These are phyloP conservation scores for Cryptophagus acutangulus DNA, from an alignment of 2,888 invertebrate genomes.

Conservation along the genomic window DNA sequence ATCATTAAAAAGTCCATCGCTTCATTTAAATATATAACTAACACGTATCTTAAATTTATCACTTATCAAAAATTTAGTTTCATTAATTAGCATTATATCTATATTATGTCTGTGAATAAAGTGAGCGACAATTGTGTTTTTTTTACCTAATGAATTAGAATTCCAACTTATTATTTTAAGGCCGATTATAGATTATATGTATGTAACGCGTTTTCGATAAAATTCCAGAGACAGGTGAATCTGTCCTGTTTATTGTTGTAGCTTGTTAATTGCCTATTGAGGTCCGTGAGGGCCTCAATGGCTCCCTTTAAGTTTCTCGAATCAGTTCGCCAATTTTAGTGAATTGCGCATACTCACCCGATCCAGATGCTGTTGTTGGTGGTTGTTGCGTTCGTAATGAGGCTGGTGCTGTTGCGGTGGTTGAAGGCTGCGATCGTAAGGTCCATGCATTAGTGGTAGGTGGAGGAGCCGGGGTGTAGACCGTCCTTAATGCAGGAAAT, in stretches of 20 bases:
- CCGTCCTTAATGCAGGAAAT: no score
- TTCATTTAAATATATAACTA: no score
- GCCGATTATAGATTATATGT: no score
- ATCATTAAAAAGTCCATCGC: no score
- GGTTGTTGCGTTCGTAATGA: neutral
- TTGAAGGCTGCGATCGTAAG: neutral
- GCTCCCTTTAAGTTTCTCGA: neutral
- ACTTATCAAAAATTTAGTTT: neutral
- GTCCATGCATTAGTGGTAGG: neutral
- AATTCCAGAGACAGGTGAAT: no score
- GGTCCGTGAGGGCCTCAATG: neutral
- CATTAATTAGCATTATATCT: neutral
- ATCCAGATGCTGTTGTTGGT: no score
- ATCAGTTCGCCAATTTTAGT: no score
- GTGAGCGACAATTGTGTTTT: neutral
- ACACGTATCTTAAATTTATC: slow-evolving; percentile 1
- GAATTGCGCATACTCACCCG: no score
- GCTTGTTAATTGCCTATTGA: no score
- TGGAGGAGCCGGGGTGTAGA: no score
- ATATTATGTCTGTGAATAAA: neutral
- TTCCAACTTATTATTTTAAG: neutral
- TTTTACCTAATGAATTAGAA: neutral
- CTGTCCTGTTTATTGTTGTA: no score
- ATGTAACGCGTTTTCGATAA: no score
- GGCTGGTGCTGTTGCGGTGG: neutral